Percentiles rank a stretch among this genome's conserved stretches.
These are phyloP conservation scores for Aythya baeri DNA, from an alignment of 2,113 vertebrate species.

Conservation along the genomic window DNA sequence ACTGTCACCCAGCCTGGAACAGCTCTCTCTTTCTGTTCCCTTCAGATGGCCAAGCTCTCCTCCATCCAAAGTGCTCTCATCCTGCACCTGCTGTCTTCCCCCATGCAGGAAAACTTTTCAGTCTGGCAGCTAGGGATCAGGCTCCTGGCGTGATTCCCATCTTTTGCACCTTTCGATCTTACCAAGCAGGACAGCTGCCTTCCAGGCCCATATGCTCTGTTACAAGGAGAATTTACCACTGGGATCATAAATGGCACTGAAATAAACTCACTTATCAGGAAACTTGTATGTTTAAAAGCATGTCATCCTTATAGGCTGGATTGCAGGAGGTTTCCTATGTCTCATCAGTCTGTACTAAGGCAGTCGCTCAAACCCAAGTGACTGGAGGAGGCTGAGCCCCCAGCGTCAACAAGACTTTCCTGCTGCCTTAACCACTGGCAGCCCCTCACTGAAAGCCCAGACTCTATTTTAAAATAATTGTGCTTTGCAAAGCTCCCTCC, in stretches of 20 bases:
- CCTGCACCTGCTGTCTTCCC: neutral
- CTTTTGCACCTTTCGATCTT: neutral
- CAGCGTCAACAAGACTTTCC: neutral
- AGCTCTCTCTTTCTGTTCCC: neutral
- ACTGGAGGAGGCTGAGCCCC: slow-evolving; percentile 32
- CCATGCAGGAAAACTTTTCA: neutral
- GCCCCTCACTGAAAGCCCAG: slow-evolving; percentile 38
- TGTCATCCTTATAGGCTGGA: neutral
- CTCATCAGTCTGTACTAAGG: neutral
- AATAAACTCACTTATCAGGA: neutral
- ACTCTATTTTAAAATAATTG: slow-evolving; percentile 54
- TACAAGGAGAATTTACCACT: neutral
- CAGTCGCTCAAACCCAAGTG: slow-evolving; percentile 31
- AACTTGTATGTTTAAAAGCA: slow-evolving; percentile 7
- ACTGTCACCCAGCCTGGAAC: neutral
- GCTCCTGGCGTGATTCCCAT: neutral
- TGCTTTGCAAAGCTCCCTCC: slow-evolving; percentile 38
- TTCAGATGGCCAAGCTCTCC: neutral
- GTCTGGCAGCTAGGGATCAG: neutral
- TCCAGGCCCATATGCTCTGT: neutral
- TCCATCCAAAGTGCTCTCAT: neutral
- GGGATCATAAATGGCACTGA: neutral
- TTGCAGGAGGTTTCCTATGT: neutral
- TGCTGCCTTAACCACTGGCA: slow-evolving; percentile 34
- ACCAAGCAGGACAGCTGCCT: slow-evolving; percentile 16